Evolutionary conservation across 2,113 vertebrate species (phyloP), one percentile per base, ranked within the genome.

Genomic region (Heterochromis multidens): DNA sequence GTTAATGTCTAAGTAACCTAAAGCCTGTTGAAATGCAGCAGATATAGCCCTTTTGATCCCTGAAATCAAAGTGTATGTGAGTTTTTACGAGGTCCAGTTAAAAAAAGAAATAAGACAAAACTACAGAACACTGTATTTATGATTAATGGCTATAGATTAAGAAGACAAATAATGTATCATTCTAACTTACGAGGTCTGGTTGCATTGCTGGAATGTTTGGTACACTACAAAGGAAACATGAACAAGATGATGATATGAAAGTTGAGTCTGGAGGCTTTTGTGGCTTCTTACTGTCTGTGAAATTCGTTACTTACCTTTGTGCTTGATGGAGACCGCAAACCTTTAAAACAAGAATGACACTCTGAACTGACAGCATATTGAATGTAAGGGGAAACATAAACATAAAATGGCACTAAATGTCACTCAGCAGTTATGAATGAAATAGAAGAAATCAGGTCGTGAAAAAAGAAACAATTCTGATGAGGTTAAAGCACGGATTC

Each of bases 1-100:
- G 0, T 0, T 0, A 33, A 94, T 92, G 21, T 86, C 0, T 3
- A 0, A 2, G 17, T 1, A 6, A 1, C 0, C 0, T 37, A 70
- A 70, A 70, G 7, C 7, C 4, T 5, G 5, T 37, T 37, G 35
- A n/a, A n/a, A n/a, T n/a, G n/a, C n/a, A n/a, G n/a, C n/a, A n/a
- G n/a, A n/a, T n/a, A n/a, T n/a, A n/a, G n/a, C n/a, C n/a, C 93
- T 92, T 79, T 76, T 90, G 40, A 9, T 7, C 4, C 93, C 94
- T 95, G 62, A 46, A 90, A 90, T 81, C 2, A 74, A 86, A 70
- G 23, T 52, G 13, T 61, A 6, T 60, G 21, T 23, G 37, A 43
- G 40, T 23, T 29, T 77, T 60, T 62, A 76, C 52, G 31, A 62
- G 49, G 12, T 10, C 12, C 23, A 63, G 27, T 52, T 31, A 52